phyloP scores from a whole-genome alignment of 2,113 vertebrate species.

The Mobula hypostoma region DNA sequence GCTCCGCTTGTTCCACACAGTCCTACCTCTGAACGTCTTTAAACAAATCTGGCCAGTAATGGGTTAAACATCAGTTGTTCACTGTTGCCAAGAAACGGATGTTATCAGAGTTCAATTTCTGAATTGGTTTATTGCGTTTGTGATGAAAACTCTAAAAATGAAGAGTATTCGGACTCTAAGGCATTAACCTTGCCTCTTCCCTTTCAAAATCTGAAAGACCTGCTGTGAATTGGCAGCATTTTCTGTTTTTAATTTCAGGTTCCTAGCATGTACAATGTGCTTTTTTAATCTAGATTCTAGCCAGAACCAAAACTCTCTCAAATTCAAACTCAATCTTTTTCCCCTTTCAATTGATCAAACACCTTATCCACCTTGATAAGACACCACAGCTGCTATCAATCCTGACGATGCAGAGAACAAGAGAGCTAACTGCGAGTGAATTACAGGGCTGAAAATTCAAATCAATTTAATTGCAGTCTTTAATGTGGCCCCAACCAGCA shows the following conservation, averaged over 20 bases:
- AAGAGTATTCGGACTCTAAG: neutral
- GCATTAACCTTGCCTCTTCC: neutral
- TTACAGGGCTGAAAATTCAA: neutral
- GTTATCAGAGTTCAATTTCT: constrained; percentile 17
- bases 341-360: constrained; percentile 4
- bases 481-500: neutral
- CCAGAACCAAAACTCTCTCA: neutral
- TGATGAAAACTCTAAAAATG: neutral
- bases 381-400: neutral
- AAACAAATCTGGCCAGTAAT: neutral
- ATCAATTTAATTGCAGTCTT: neutral
- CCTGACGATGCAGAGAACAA: neutral
- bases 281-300: neutral
- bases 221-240: neutral
- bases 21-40: no score
- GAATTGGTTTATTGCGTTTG: neutral
- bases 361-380: constrained; percentile 3
- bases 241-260: neutral
- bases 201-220: neutral
- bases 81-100: neutral
- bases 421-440: neutral
- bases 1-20: no score
- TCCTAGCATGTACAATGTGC: neutral
- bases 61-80: neutral
- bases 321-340: neutral